phyloP scores from a whole-genome alignment of 2,888 invertebrate genomes.

The Drosophila tanythrix region DNA sequence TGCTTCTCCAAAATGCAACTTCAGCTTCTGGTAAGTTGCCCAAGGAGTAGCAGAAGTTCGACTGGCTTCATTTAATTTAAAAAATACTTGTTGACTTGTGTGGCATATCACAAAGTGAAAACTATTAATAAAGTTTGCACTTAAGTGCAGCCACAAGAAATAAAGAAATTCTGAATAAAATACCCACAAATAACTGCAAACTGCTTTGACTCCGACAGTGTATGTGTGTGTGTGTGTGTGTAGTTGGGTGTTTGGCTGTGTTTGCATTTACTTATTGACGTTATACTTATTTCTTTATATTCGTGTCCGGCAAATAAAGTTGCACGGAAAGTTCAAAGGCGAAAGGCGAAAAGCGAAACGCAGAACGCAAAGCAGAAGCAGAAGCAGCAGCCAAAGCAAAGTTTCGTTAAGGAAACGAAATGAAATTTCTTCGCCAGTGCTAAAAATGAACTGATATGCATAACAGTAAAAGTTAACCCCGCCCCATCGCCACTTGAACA shows the following conservation, averaged over 20 bases:
- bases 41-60: background rate
- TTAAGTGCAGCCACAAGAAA: conserved; percentile 41
- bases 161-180: conserved; percentile 26
- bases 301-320: conserved; percentile 51
- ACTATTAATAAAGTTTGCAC: conserved; percentile 43
- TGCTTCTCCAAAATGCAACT: too few species aligned
- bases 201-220: conserved; percentile 20
- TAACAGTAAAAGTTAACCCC: conserved; percentile 35
- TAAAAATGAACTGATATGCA: conserved; percentile 65
- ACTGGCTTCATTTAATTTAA: background rate
- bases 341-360: conserved; percentile 27
- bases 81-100: conserved; percentile 6
- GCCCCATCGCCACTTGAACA: background rate
- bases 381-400: conserved; percentile 30
- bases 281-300: conserved; percentile 50
- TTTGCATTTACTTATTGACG: conserved; percentile 43
- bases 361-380: conserved; percentile 11
- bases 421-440: conserved; percentile 54
- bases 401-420: conserved; percentile 55
- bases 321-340: conserved; percentile 49
- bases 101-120: conserved; percentile 9
- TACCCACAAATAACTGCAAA: conserved; percentile 44
- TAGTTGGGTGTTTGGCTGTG: background rate
- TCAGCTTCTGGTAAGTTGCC: background rate
- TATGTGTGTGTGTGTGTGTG: background rate